Evolutionary conservation across 92 coral and sea anemone species (phyloP), one percentile per base, ranked within the genome.

Genomic region (Micromussa lordhowensis): DNA sequence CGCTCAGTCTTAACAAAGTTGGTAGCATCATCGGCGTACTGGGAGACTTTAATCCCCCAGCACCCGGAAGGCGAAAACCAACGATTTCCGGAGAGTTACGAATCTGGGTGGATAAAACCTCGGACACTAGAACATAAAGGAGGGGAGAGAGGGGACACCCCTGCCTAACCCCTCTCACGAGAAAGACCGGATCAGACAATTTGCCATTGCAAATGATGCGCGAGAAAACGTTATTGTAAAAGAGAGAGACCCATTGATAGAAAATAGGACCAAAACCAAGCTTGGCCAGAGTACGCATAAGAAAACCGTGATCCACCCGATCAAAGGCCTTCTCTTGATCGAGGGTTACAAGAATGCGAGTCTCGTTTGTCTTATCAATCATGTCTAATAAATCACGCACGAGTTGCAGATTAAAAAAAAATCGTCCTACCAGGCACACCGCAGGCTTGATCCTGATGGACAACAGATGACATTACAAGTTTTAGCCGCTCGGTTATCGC

Each of bases 191-290:
- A n/a, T n/a, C n/a, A n/a, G n/a, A n/a, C n/a, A n/a, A n/a, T n/a
- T n/a, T n/a, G n/a, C n/a, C n/a, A n/a, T n/a, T n/a, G n/a, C n/a
- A n/a, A n/a, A n/a, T n/a, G n/a, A n/a, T n/a, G n/a, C n/a, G n/a
- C n/a, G n/a, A n/a, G n/a, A n/a, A n/a, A n/a, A n/a, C n/a, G n/a
- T n/a, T n/a, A n/a, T n/a, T 80, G 22, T 88, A n/a, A n/a, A n/a
- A n/a, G n/a, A n/a, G n/a, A 58, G 29, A 16, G 12, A 81, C 72
- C 91, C 91, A 88, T 0, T 58, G 36, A 53, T 59, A 61, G 14
- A 88, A 88, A 24, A 72, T n/a, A 4, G 91, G 91, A 72, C 91
- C 91, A 24, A 88, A 81, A 0, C 87, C 87, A n/a, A 88, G 81
- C 7, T 55, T 19, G 10, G 32, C 0, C 10, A 88, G n/a, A 4